Base-by-base conservation (phyloP, 1,140 invertebrate species). In the Antheraea pernyi region DNA sequence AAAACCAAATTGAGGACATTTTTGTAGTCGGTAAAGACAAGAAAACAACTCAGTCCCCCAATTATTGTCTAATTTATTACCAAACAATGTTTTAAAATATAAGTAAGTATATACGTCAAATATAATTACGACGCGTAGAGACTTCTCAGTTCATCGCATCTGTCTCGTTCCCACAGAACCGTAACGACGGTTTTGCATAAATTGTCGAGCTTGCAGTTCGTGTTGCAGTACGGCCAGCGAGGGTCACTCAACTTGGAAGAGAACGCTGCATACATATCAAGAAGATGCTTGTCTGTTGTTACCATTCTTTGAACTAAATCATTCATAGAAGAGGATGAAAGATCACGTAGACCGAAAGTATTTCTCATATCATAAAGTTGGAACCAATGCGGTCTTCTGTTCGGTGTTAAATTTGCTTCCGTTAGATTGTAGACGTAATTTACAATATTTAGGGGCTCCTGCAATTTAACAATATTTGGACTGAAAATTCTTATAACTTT, bases 361-460 rank as follows among this genome's bases (percentile, higher is more conserved):
- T 95, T 93, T 76, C 93, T 94, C 70, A 97, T 95, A 8, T 94
- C 94, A 79, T 97, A 97, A 8, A 95, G 92, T 81, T 94, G 92
- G 63, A 93, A 94, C 96, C 96, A 97, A 22, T 90, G 79, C 0
- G 96, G 96, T 62, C 81, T 77, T 69, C 88, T 66, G 9, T 91
- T 74, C 0, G 93, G 92, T 0, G 85, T 85, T n/a, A 93, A 69
- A 83, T 98, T 98, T 0, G 97, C 97, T 85, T 94, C 91, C 0
- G 95, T 97, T 0, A 98, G 78, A 84, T 98, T 97, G 77, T 96
- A 95, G 3, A 95, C 95, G 91, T 95, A 98, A 16, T 95, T 97
- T 7, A 95, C 92, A 59, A 95, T 72, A 5, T 59, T 64, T 11
- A 64, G 62, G 7, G 37, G 62, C 18, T 64, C 30, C 62, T 64